phyloP scores from a whole-genome alignment of 2,113 vertebrate species.

The Smithornis capensis region DNA sequence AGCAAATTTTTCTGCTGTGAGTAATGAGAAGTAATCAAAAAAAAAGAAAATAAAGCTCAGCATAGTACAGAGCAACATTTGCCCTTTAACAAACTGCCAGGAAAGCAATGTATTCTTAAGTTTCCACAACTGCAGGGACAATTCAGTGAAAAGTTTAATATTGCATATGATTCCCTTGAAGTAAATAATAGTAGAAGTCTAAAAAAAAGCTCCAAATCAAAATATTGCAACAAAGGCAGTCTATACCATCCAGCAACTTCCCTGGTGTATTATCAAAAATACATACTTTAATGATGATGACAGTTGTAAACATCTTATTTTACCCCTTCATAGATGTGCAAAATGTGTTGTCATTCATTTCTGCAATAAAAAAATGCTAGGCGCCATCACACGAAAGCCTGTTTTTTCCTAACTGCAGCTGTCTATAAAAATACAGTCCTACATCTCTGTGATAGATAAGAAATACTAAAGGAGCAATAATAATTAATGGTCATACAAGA shows the following conservation, averaged over 20 bases:
- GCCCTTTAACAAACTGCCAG: not conserved
- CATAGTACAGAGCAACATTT: not conserved
- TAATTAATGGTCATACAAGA: slow-evolving; percentile 86
- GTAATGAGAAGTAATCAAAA: not conserved
- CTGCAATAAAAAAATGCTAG: slow-evolving; percentile 40
- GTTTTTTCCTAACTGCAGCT: slow-evolving; percentile 64
- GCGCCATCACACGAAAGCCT: slow-evolving; percentile 17
- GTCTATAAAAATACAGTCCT: slow-evolving; percentile 73
- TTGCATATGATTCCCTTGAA: not conserved
- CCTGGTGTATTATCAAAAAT: not conserved
- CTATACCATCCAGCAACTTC: not conserved
- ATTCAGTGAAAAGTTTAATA: not conserved
- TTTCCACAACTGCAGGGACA: not conserved
- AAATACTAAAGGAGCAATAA: slow-evolving; percentile 79
- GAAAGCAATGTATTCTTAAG: not conserved
- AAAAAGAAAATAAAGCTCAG: not conserved
- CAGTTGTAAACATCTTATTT: slow-evolving; percentile 7
- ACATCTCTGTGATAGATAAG: slow-evolving; percentile 79
- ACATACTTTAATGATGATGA: not conserved
- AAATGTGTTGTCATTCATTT: slow-evolving; percentile 31
- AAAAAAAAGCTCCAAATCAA: not conserved
- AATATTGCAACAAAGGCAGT: not conserved
- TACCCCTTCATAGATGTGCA: slow-evolving; percentile 1
- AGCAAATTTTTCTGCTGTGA: not conserved
- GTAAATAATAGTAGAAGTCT: not conserved